These are phyloP conservation scores for Lethrus apterus DNA, from an alignment of 1,140 invertebrate genomes.

Conservation along the genomic window DNA sequence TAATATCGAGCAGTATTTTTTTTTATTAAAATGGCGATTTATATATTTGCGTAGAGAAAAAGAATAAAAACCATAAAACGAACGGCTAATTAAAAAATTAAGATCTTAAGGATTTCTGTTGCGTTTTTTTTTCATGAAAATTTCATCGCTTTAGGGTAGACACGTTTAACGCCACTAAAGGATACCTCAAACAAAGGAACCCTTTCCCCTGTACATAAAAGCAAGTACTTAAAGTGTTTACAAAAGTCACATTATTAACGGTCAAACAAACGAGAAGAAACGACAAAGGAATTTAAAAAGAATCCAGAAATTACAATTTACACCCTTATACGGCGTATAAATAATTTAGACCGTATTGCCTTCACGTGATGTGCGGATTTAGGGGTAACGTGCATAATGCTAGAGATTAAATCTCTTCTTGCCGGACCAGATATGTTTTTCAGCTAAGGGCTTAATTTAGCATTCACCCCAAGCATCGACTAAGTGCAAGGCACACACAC, in stretches of 20 bases:
- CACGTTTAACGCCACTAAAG: too few species aligned
- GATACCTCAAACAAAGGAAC: constrained; percentile 3
- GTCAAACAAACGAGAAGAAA: constrained; percentile 30
- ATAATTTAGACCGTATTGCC: background rate
- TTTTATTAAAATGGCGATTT: too few species aligned
- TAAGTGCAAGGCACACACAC: background rate
- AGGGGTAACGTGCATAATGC: too few species aligned
- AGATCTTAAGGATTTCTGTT: too few species aligned
- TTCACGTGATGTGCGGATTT: background rate
- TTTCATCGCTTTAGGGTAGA: too few species aligned
- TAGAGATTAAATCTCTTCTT: background rate
- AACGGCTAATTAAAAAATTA: too few species aligned
- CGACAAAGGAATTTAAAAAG: background rate
- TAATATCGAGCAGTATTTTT: too few species aligned
- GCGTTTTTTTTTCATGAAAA: too few species aligned
- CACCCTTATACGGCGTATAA: constrained; percentile 4
- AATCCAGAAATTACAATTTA: background rate
- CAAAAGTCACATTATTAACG: constrained; percentile 37
- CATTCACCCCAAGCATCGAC: constrained; percentile 7
- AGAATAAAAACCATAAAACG: too few species aligned
- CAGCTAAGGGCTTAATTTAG: constrained; percentile 1
- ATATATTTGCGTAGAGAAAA: too few species aligned
- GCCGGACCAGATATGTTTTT: background rate
- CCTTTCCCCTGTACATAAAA: constrained; percentile 23
- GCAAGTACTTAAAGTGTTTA: constrained; percentile 30